Evolutionary conservation across 2,113 vertebrate genomes (phyloP).

Genomic region (Corythornis madagascariensis): DNA sequence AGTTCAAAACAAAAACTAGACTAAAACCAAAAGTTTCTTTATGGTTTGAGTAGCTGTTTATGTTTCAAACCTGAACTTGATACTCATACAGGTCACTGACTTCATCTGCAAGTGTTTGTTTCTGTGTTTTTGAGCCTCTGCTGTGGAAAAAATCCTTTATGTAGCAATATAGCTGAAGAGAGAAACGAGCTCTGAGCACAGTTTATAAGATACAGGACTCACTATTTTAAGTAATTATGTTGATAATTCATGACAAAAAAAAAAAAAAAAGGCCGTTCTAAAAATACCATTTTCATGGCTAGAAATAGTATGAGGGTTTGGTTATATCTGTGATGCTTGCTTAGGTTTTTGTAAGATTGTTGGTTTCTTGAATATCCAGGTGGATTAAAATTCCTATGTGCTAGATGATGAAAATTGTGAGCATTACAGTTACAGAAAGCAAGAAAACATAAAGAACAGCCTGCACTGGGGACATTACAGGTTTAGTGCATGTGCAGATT

Average conservation of each 20-base stretch:
- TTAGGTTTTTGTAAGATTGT: background rate
- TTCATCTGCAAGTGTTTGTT: background rate
- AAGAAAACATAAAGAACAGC: background rate
- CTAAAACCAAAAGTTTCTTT: background rate
- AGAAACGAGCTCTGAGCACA: background rate
- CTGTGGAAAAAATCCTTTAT: background rate
- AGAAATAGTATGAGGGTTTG: background rate
- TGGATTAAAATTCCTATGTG: background rate
- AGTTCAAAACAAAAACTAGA: background rate
- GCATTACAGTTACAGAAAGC: background rate
- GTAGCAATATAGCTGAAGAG: background rate
- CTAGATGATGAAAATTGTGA: background rate
- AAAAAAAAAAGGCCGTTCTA: accelerated
- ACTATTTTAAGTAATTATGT: background rate
- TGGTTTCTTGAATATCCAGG: background rate
- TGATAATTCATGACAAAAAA: accelerated
- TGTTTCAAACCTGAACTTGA: background rate
- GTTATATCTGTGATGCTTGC: accelerated
- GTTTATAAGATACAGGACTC: background rate
- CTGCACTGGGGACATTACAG: background rate
- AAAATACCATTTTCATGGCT: background rate
- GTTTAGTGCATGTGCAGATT: background rate
- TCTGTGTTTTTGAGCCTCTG: background rate
- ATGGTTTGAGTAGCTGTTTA: background rate
- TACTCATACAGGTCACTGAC: background rate